Percentiles rank a stretch among this genome's conserved stretches.
These are phyloP conservation scores for Cyclophora albipunctata DNA, from an alignment of 2,888 invertebrate species.

Conservation along the genomic window DNA sequence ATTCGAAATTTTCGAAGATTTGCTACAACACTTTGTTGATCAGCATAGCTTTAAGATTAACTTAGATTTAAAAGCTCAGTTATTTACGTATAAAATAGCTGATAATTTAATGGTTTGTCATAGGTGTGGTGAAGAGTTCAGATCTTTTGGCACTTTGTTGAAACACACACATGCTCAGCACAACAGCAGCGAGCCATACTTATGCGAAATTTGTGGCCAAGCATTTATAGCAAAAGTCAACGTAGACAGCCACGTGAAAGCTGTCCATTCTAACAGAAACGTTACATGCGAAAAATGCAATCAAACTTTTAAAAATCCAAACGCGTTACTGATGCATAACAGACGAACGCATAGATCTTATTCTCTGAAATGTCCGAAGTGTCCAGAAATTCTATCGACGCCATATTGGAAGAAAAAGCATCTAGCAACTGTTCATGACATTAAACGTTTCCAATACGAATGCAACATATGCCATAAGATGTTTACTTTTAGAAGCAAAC, in stretches of 20 bases:
- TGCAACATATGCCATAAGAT: constrained; percentile 49
- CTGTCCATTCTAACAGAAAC: constrained; percentile 29
- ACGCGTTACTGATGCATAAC: constrained; percentile 27
- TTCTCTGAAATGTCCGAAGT: constrained; percentile 44
- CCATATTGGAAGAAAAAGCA: constrained; percentile 49
- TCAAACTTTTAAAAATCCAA: constrained; percentile 27
- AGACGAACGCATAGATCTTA: constrained; percentile 18
- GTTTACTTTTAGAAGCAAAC: constrained; percentile 39
- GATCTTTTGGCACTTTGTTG: constrained; percentile 40
- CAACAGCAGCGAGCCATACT: constrained; percentile 30
- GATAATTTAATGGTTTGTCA: constrained; percentile 38
- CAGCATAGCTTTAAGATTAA: constrained; percentile 32
- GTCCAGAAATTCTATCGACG: constrained; percentile 41
- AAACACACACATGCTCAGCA: constrained; percentile 40
- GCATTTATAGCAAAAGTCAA: constrained; percentile 42
- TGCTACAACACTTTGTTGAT: constrained; percentile 27
- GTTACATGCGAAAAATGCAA: constrained; percentile 31
- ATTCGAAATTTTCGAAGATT: constrained; percentile 26
- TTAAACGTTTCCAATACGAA: constrained; percentile 40
- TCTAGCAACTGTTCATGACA: constrained; percentile 48
- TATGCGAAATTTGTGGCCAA: constrained; percentile 53
- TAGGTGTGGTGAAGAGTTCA: constrained; percentile 38
- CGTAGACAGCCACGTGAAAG: constrained; percentile 41
- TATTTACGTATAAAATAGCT: constrained; percentile 36
- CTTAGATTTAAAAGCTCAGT: constrained; percentile 19